A percentile compares a stretch with the other conserved stretches of the same genome.
phyloP scores from a whole-genome alignment of 2,888 invertebrate species.

The Pocota personata region DNA sequence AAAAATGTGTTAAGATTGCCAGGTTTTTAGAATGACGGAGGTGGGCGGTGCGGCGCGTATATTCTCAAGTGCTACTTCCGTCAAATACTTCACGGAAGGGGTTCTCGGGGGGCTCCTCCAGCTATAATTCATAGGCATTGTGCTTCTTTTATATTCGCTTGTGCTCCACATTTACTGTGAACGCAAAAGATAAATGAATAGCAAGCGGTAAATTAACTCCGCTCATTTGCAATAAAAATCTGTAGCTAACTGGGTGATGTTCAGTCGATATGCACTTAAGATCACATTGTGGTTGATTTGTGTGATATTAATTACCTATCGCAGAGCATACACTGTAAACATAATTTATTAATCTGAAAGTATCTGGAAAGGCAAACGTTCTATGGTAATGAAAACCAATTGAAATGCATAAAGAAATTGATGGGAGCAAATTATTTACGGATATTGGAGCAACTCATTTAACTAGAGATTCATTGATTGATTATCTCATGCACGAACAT shows the following conservation, averaged over 20 bases:
- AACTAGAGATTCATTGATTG: too few species aligned
- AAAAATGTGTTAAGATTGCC: constrained; percentile 50
- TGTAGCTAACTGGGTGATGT: not conserved
- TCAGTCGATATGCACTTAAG: constrained; percentile 11
- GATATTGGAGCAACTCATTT: not conserved
- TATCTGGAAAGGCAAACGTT: not conserved
- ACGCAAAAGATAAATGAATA: constrained; percentile 35
- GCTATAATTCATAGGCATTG: constrained; percentile 3
- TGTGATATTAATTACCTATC: constrained; percentile 18
- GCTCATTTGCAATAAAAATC: constrained; percentile 19
- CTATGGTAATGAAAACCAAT: constrained; percentile 6
- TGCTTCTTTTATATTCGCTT: constrained; percentile 13
- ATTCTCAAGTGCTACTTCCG: constrained; percentile 51
- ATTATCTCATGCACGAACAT: too few species aligned
- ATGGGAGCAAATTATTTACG: not conserved
- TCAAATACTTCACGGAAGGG: constrained; percentile 42
- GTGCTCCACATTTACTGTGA: constrained; percentile 40
- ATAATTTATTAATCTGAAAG: not conserved
- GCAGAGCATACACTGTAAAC: not conserved
- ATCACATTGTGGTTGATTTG: constrained; percentile 27
- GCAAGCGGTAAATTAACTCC: constrained; percentile 52
- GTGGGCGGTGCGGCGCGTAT: not conserved
- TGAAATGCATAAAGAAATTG: not conserved
- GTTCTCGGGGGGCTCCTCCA: not conserved
- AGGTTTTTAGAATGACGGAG: constrained; percentile 39